Percentiles rank a stretch among this genome's conserved stretches.
Evolutionary conservation across 2,888 invertebrate genomes (phyloP).

Genomic region (Lepidocyrtinus sp.): DNA sequence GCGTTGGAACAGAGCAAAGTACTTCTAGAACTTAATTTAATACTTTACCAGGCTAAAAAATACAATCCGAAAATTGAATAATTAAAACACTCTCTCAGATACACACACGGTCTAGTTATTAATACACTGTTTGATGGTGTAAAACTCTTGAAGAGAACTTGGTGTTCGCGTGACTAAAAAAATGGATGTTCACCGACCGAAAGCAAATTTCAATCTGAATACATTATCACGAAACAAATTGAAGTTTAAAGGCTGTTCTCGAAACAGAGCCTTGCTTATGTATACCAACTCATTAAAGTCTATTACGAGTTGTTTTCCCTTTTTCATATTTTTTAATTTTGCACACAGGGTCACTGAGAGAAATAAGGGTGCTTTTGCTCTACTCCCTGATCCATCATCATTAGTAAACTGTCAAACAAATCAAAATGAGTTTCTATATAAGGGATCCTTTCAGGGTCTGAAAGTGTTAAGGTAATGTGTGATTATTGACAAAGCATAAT

Average conservation of each 20-base stretch:
- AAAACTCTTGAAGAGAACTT: not conserved
- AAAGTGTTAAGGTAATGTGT: not conserved
- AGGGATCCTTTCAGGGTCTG: slow-evolving; percentile 11
- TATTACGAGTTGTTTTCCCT: slow-evolving; percentile 7
- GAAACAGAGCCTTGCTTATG: not conserved
- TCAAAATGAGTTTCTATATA: too few relatives aligned
- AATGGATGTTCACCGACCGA: slow-evolving; percentile 35
- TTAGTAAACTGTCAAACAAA: slow-evolving; percentile 43
- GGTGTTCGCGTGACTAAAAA: slow-evolving; percentile 25
- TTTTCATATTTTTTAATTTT: slow-evolving; percentile 18
- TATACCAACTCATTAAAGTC: not conserved
- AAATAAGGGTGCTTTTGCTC: too few relatives aligned
- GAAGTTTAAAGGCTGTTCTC: not conserved
- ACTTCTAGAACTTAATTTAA: too few relatives aligned
- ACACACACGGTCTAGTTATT: not conserved
- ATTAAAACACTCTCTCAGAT: slow-evolving; percentile 4
- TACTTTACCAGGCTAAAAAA: not conserved
- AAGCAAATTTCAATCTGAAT: slow-evolving; percentile 43
- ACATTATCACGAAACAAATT: slow-evolving; percentile 2
- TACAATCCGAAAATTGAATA: slow-evolving; percentile 9
- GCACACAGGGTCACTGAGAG: slow-evolving; percentile 42
- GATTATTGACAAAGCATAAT: slow-evolving; percentile 17
- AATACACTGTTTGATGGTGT: not conserved
- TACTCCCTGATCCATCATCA: too few relatives aligned
- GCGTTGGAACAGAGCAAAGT: too few relatives aligned